These are phyloP conservation scores for Unio pictorum DNA, from an alignment of 2,888 invertebrate species.

Conservation along the genomic window DNA sequence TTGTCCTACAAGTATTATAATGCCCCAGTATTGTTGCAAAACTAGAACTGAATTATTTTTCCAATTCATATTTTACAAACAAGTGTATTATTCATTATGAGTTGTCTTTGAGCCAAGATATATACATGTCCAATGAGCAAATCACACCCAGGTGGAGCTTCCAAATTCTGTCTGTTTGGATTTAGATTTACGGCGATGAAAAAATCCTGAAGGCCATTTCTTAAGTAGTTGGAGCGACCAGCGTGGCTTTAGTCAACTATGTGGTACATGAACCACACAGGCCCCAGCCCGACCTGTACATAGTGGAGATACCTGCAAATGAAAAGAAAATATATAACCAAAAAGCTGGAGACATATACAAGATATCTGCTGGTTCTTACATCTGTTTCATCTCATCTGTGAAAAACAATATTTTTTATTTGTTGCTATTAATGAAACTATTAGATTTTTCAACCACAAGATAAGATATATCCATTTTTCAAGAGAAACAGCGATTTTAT, in stretches of 20 bases:
- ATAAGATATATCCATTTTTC: too few species aligned
- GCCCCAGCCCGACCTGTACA: conserved; percentile 90
- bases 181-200: conserved; percentile 48
- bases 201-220: conserved; percentile 62
- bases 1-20: too few species aligned
- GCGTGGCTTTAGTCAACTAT: conserved; percentile 64
- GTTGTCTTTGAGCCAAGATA: too few species aligned
- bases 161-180: conserved; percentile 24
- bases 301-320: conserved; percentile 81
- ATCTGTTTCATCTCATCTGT: background rate
- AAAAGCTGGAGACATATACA: background rate
- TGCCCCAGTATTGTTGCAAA: too few species aligned
- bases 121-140: too few species aligned
- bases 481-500: too few species aligned
- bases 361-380: background rate
- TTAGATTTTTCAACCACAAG: too few species aligned
- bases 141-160: conserved; percentile 33
- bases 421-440: too few species aligned
- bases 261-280: conserved; percentile 79
- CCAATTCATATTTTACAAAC: too few species aligned
- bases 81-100: too few species aligned
- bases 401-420: too few species aligned
- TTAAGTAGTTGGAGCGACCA: conserved; percentile 58
- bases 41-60: too few species aligned
- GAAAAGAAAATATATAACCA: conserved; percentile 14